phyloP scores from a whole-genome alignment of 2,113 vertebrate species.

The Bujurquina vittata region DNA sequence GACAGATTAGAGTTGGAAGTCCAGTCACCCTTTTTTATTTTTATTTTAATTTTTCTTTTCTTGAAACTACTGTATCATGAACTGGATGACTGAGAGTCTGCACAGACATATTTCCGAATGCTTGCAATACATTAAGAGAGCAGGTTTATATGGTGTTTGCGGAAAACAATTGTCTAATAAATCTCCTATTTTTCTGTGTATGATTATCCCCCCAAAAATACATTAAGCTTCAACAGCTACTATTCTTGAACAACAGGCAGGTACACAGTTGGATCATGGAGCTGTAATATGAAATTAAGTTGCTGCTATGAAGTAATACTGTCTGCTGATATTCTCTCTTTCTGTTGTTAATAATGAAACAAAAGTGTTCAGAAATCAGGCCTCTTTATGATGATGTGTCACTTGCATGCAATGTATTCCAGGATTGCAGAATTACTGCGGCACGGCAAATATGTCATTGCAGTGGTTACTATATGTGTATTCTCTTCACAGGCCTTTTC shows the following conservation, averaged over 20 bases:
- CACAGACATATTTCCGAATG: neutral
- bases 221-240: neutral
- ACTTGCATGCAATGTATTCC: neutral
- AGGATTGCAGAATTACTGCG: neutral
- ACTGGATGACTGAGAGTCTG: no score
- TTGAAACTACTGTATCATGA: no score
- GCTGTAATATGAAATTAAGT: neutral
- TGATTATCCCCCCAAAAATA: neutral
- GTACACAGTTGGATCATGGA: neutral
- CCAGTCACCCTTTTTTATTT: no score
- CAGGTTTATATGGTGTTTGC: neutral
- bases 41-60: no score
- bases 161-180: no score
- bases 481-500: slow-evolving; percentile 81
- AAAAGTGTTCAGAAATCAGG: neutral
- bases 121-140: neutral
- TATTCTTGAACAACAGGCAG: neutral
- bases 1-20: neutral
- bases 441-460: neutral
- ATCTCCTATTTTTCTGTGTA: neutral
- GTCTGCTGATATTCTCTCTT: neutral
- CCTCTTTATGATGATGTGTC: neutral
- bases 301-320: slow-evolving; percentile 10
- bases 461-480: neutral
- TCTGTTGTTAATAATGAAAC: slow-evolving; percentile 9